These are phyloP conservation scores for Pachliopta kotzebuea DNA, from an alignment of 2,888 invertebrate species.

Conservation along the genomic window DNA sequence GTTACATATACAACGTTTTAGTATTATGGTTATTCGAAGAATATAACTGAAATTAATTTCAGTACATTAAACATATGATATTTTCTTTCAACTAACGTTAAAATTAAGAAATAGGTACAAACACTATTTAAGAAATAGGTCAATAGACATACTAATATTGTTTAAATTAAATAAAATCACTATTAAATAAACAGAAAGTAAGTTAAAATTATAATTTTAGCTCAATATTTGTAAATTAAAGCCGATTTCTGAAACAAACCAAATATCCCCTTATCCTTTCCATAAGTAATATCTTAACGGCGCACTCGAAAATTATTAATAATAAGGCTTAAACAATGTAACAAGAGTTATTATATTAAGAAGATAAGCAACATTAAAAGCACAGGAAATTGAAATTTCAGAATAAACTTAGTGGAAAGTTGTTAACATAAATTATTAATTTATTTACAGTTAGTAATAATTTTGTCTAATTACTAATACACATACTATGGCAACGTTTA, in stretches of 20 bases:
- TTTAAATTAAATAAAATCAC: background rate
- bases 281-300: conserved; percentile 33
- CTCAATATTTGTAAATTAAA: conserved; percentile 7
- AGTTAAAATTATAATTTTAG: background rate
- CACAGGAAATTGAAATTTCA: conserved; percentile 8
- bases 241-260: conserved; percentile 25
- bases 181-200: background rate
- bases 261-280: conserved; percentile 32
- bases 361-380: conserved; percentile 1
- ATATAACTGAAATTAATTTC: background rate
- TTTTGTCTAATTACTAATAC: background rate
- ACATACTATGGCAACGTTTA: background rate
- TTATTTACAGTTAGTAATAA: background rate
- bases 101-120: background rate
- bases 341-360: conserved; percentile 18
- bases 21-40: background rate
- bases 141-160: background rate
- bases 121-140: background rate
- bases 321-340: conserved; percentile 21
- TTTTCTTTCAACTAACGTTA: too few relatives aligned
- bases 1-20: background rate
- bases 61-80: too few relatives aligned
- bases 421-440: background rate
- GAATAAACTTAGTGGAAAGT: background rate
- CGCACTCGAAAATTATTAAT: conserved; percentile 30